Evolutionary conservation across 2,113 vertebrate species (phyloP).

Genomic region (Vulpes ferrilata): DNA sequence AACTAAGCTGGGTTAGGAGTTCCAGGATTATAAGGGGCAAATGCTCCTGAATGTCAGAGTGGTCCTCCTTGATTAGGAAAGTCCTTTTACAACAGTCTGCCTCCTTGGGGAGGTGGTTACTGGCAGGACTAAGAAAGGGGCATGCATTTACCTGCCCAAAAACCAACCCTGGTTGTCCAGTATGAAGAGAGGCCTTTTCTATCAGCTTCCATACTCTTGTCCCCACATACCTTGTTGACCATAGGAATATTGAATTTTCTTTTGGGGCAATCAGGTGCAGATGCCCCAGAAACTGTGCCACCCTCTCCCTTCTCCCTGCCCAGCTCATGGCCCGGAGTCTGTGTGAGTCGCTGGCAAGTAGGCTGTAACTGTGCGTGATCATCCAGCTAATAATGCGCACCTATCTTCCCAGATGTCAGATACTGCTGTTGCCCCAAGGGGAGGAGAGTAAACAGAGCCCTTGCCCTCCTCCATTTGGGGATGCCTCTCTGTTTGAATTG

Average conservation of each 20-base stretch:
- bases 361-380: background rate
- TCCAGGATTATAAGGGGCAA: background rate
- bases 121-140: background rate
- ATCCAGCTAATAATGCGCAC: slow-evolving; percentile 66
- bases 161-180: background rate
- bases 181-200: background rate
- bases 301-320: background rate
- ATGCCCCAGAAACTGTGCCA: background rate
- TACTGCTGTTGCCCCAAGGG: slow-evolving; percentile 80
- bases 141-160: background rate
- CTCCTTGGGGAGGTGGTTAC: background rate
- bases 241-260: background rate
- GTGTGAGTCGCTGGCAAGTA: background rate
- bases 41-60: background rate
- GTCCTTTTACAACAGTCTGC: background rate
- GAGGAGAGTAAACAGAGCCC: slow-evolving; percentile 83
- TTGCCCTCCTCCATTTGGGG: slow-evolving; percentile 84
- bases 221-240: background rate
- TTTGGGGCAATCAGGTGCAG: background rate
- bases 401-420: slow-evolving; percentile 83
- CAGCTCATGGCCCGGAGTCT: background rate
- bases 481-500: slow-evolving; percentile 84
- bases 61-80: background rate
- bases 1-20: background rate
- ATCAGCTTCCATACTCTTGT: background rate